Percentiles rank a stretch among this genome's conserved stretches.
These are phyloP conservation scores for Oncorhynchus clarkii DNA, from an alignment of 2,113 vertebrate genomes.

Conservation along the genomic window DNA sequence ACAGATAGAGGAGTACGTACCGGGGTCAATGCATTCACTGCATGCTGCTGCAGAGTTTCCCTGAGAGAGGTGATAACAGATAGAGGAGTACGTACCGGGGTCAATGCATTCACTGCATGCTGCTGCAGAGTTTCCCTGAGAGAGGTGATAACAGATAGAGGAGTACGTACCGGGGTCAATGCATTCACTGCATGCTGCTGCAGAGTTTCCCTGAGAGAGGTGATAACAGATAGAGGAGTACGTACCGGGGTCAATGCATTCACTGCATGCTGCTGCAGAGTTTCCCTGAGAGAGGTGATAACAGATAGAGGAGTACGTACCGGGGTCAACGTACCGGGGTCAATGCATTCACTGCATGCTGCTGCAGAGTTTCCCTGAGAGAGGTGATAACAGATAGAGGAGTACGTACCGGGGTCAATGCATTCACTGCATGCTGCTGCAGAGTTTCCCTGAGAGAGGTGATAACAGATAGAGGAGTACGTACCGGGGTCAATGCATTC, in stretches of 20 bases:
- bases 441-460: constrained; percentile 50
- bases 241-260: too few species aligned
- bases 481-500: too few species aligned
- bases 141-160: background rate
- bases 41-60: constrained; percentile 18
- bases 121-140: constrained; percentile 55
- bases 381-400: background rate
- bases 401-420: too few species aligned
- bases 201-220: constrained; percentile 49
- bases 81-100: too few species aligned
- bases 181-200: constrained; percentile 47
- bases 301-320: background rate
- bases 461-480: background rate
- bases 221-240: background rate
- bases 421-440: constrained; percentile 43
- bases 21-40: too few species aligned
- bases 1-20: background rate
- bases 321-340: too few species aligned
- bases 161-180: too few species aligned
- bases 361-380: constrained; percentile 52
- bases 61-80: constrained; percentile 37
- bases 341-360: too few species aligned
- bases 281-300: constrained; percentile 36
- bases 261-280: constrained; percentile 50
- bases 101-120: too few species aligned